Base-by-base conservation (phyloP, 37 sponge, comb jelly and placozoan genomes). In the Tethya wilhelma region DNA sequence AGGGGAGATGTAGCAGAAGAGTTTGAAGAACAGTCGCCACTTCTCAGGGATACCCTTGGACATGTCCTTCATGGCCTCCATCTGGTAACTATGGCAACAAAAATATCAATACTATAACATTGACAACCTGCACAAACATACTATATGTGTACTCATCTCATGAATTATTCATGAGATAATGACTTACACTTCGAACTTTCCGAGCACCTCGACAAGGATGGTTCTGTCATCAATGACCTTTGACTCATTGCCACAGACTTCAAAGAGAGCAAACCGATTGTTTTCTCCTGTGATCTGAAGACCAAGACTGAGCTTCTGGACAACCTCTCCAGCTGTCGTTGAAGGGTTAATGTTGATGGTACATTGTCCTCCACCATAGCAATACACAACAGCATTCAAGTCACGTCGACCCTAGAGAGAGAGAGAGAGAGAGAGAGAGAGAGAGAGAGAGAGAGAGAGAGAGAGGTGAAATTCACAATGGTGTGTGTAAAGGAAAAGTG, bases 191-290 rank as follows among this genome's bases (percentile, higher is more conserved):
- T 98, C 98, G 87, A 95, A 93, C 74, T 95, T 98, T 58, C 95
- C 91, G 29, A 98, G 76, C 45, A 95, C 73, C 75, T 98, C 98
- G 0, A 95, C 91, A 1, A 98, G 74, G 0, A 90, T 68, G 20
- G 91, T 79, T 42, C 89, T 73, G 43, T 90, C 93, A n/a, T 93
- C 92, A 42, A 94, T 94, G 41, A 86, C 85, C 36, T 76, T 90
- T 43, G 69, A 89, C 19, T 46, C 81, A 44, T 85, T 80, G 3
- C 86, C 91, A 7, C 77, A 72, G 38, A 69, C 74, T 78, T 98
- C 98, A 82, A 95, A 98, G 62, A 98, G 84, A n/a, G 96, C 93
- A 81, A 94, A 98, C 38, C 74, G 77, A 73, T 98, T 98, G 40
- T 88, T 86, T 30, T 38, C 63, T 43, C 59, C 41, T n/a, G 44